Evolutionary conservation across 1,140 invertebrate genomes (phyloP).

Genomic region (Microplitis mediator): DNA sequence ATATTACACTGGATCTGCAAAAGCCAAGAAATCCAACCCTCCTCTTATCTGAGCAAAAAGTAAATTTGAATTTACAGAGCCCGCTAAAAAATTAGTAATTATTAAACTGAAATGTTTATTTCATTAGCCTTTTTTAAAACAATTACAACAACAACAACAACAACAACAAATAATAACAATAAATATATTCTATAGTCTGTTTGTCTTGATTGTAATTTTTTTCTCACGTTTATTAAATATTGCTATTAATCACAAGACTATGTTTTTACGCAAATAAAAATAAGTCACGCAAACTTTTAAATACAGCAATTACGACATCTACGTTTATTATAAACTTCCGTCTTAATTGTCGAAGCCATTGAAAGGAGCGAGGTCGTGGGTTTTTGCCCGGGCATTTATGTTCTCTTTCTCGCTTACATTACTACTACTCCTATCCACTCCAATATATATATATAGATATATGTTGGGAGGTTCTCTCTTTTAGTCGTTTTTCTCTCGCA

Average conservation of each 20-base stretch:
- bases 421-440: not conserved
- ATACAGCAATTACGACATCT: conserved; percentile 26
- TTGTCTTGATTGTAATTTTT: not conserved
- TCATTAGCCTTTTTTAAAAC: no score
- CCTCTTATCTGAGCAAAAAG: no score
- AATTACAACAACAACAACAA: no score
- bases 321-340: conserved; percentile 27
- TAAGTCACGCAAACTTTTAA: conserved; percentile 19
- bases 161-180: no score
- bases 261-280: not conserved
- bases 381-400: conserved; percentile 11
- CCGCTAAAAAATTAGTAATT: no score
- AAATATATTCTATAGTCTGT: not conserved
- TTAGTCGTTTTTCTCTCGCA: conserved; percentile 5
- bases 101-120: no score
- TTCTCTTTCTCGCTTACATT: conserved; percentile 14
- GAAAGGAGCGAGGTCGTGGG: conserved; percentile 16
- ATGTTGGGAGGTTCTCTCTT: not conserved
- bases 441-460: conserved; percentile 9
- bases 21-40: no score
- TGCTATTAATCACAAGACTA: not conserved
- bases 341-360: conserved; percentile 27
- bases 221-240: conserved; percentile 2
- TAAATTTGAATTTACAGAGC: no score
- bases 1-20: not conserved